Evolutionary conservation across 2,888 invertebrate species (phyloP), one percentile per base, ranked within the genome.

Genomic region (Trachelus stipa): DNA sequence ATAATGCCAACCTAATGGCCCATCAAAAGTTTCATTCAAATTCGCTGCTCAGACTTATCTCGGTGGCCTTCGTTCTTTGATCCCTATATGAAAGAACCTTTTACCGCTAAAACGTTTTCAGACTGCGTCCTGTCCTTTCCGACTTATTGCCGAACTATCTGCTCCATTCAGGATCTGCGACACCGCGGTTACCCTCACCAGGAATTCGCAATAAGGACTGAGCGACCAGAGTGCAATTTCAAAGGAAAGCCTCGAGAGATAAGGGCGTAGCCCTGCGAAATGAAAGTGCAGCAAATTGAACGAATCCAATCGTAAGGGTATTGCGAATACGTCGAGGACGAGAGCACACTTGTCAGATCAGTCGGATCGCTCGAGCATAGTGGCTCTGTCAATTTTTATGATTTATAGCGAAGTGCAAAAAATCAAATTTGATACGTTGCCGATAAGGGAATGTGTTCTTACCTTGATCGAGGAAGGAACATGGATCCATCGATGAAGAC

Each of bases 401-500:
- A 56, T 56, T 56, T 56, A 56, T 56, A 9, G 56, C 9, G 2
- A 23, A 23, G 23, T 0, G 74, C 35, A 34, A 35, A 23, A 34
- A 74, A 35, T n/a, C 6, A 15, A 15, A 35, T 35, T 23, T 23
- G 35, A 74, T 23, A 71, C 1, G 71, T 11, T 15, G 30, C 37
- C 30, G 56, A 80, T 77, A 75, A 69, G 69, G 75, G 34, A 75
- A 76, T 73, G 76, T 9, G 23, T 56, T 88, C 93, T 93, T 92
- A 96, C 96, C 95, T 95, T 92, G 95, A 95, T 85, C 95, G 93
- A n/a, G 96, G 96, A 83, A 96, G 93, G 90, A 95, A 96, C 95
- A 97, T 96, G 85, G 96, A 96, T 74, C 96, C 96, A 91, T 96
- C 96, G 91, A 97, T 96, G 93, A 96, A 96, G 77, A 97, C 96